Base-by-base conservation (phyloP, 2,113 vertebrate genomes). In the Petrocephalus zakoni region DNA sequence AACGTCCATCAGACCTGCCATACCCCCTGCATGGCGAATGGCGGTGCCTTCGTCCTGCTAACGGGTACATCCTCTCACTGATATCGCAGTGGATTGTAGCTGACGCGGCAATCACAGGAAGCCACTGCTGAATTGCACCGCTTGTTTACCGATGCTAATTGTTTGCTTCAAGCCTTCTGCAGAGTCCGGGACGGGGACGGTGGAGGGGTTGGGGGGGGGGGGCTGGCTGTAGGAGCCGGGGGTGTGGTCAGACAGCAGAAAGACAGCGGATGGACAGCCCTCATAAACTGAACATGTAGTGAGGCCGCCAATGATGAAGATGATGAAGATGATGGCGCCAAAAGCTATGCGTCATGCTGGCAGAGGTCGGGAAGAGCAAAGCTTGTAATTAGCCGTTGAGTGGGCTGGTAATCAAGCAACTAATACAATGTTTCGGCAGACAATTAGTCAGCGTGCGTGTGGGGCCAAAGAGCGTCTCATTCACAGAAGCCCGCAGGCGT, bases 381-480 rank as follows among this genome's bases (percentile, higher is more conserved):
- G 89, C 92, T 91, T 92, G 90, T 94, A 95, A 95, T 95, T 94
- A 95, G 92, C 93, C 91, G 93, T 92, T 94, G 92, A 94, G 90
- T 92, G 94, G 93, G 91, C 91, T 91, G 92, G 92, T 93, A 94
- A 94, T 95, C 93, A 94, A 94, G 93, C 92, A 94, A 91, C 93
- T 94, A 94, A 95, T 95, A 93, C 93, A 93, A 91, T 91, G 90
- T 92, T 94, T 93, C 92, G 90, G 92, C 89, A 93, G 92, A 94
- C 93, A 94, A 94, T 94, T 93, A 95, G 94, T 94, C 93, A 92
- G 89, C 90, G 87, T 90, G 89, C 88, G 68, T 88, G 86, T 89
- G 68, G 89, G 83, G 87, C 89, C 88, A 91, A 89, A 90, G 87
- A 58, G 82, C 90, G 89, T 92, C 89, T 91, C 88, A 91, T 88